These are phyloP conservation scores for Erynnis tages DNA, from an alignment of 2,888 invertebrate genomes.

Conservation along the genomic window DNA sequence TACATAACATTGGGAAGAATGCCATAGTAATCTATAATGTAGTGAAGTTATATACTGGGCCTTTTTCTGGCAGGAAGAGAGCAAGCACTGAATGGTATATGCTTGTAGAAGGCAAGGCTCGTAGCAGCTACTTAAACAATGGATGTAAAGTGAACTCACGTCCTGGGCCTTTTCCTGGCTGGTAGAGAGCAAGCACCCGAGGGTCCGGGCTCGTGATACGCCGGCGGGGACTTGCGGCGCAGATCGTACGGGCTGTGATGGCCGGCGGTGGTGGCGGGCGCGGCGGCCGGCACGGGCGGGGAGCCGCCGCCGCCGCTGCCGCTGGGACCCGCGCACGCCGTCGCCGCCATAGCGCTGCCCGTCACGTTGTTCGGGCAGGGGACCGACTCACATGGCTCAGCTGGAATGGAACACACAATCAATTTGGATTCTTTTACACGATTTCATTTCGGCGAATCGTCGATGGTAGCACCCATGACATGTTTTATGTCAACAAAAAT, in stretches of 20 bases:
- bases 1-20: too few relatives aligned
- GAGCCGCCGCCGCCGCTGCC: slow-evolving; percentile 77
- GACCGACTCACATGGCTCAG: slow-evolving; percentile 90
- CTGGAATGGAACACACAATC: slow-evolving; percentile 59
- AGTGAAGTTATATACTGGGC: slow-evolving; percentile 83
- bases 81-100: slow-evolving; percentile 83
- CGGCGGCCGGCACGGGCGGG: slow-evolving; percentile 77
- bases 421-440: not conserved
- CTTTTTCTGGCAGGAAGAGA: slow-evolving; percentile 92
- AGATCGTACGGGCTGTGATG: slow-evolving; percentile 96
- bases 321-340: slow-evolving; percentile 74
- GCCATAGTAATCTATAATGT: too few relatives aligned
- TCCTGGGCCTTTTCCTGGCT: slow-evolving; percentile 91
- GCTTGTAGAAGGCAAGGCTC: slow-evolving; percentile 87
- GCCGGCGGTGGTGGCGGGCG: slow-evolving; percentile 86
- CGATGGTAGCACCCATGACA: too few relatives aligned
- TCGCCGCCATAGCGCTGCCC: slow-evolving; percentile 75
- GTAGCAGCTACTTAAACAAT: too few relatives aligned
- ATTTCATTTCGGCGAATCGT: too few relatives aligned
- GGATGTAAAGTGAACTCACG: slow-evolving; percentile 63
- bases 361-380: slow-evolving; percentile 86
- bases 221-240: slow-evolving; percentile 90
- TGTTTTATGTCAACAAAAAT: too few relatives aligned
- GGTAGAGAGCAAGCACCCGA: slow-evolving; percentile 86
- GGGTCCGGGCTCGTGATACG: slow-evolving; percentile 87